Base-by-base conservation (phyloP, 1,140 invertebrate genomes). In the Eurosta solidaginis region DNA sequence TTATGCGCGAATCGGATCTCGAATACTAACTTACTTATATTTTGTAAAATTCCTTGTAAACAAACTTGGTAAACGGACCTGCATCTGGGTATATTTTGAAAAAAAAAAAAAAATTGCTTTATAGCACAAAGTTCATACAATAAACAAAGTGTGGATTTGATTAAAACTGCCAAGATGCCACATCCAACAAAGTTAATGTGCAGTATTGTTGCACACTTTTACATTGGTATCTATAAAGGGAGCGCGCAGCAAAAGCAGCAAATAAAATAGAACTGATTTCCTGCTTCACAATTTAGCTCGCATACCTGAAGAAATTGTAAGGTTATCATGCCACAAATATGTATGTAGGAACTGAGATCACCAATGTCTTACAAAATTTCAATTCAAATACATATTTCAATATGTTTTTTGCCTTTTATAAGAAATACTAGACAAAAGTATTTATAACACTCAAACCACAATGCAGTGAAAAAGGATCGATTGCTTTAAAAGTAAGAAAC, bases 401-500 rank as follows among this genome's bases (percentile, higher is more conserved):
- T 54, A 9, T 49, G n/a, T 49, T 54, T 54, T 54, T 54, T 22
- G 7, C 6, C 3, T n/a, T 1, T 25, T 14, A 3, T 14, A 54
- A 54, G 9, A 54, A 54, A 12, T 25, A 54, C 22, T 27, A 12
- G 17, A 68, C 27, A 68, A 68, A 40, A 40, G 59, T 22, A 68
- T 68, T 68, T 68, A 68, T 40, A 68, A 68, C 59, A 68, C 59
- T 68, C 27, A 36, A 36, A 22, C 59, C 29, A 68, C 59, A 68
- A 68, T 33, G n/a, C 59, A 33, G 59, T n/a, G n/a, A n/a, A n/a
- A 40, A 68, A 68, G 33, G 59, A 68, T 68, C 59, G 59, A 68
- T 68, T 68, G 29, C 59, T 20, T 20, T 17, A 10, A 68, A 68
- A 29, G 5, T 68, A 68, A 68, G 59, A 40, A 68, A 22, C 14